These are phyloP conservation scores for Magallana ariakensis DNA, from an alignment of 1,140 invertebrate genomes.

Conservation along the genomic window DNA sequence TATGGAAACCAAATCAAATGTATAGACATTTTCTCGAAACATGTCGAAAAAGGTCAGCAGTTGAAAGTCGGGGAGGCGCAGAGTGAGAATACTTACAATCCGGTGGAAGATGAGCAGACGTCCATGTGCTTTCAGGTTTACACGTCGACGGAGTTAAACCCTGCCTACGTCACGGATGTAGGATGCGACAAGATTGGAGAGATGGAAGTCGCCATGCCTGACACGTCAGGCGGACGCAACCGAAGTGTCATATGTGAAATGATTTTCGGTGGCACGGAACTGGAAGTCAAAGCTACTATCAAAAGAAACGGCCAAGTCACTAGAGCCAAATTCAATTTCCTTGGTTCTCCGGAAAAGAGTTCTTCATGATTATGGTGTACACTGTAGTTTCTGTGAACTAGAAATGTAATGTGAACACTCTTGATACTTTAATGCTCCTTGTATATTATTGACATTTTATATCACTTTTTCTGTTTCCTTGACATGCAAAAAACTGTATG, in stretches of 20 bases:
- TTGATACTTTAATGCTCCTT: too few relatives aligned
- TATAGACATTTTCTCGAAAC: conserved; percentile 56
- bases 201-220: conserved; percentile 51
- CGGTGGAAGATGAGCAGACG: conserved; percentile 44
- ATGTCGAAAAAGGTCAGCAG: conserved; percentile 51
- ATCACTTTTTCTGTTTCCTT: too few relatives aligned
- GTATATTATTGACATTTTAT: too few relatives aligned
- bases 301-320: conserved; percentile 40
- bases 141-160: conserved; percentile 49
- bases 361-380: too few relatives aligned
- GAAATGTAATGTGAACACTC: too few relatives aligned
- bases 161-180: conserved; percentile 50
- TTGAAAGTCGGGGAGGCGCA: conserved; percentile 46
- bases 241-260: conserved; percentile 52
- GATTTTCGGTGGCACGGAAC: conserved; percentile 61
- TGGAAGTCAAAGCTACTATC: conserved; percentile 57
- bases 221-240: conserved; percentile 39
- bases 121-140: conserved; percentile 54
- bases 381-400: too few relatives aligned
- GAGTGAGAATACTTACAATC: conserved; percentile 48
- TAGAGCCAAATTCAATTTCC: conserved; percentile 53
- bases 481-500: too few relatives aligned
- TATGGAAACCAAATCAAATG: conserved; percentile 51
- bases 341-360: not conserved
- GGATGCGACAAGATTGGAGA: conserved; percentile 57